Evolutionary conservation across 2,888 invertebrate genomes (phyloP), one percentile per base, ranked within the genome.

Genomic region (Dolomedes plantarius): DNA sequence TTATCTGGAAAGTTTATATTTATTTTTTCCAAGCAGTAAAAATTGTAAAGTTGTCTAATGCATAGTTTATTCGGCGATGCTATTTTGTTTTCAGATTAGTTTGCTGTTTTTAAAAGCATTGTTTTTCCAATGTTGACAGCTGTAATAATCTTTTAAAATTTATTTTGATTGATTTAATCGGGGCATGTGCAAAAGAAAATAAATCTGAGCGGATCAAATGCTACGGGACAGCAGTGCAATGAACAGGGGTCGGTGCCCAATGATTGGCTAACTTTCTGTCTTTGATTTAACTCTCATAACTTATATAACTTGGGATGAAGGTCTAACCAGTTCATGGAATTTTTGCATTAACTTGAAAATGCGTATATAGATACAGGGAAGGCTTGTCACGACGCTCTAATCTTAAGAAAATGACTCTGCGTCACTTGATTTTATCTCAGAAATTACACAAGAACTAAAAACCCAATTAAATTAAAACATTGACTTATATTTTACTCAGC

Each of bases 191-290:
- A 86, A 86, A 73, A 32, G 67, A n/a, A 62, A 72, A 73, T 28
- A 56, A 56, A 56, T 56, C 28, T 86, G 78, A 79, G 74, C 67
- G 39, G 71, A 79, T 75, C 74, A 73, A 86, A 76, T 79, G 85
- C 85, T 86, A 86, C 31, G 85, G 85, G 85, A 86, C 85, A 86
- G 85, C 85, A 86, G 85, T 86, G 85, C 85, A 86, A 86, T 86
- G 85, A 73, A 85, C 50, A 77, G 64, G 73, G 77, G 65, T 46
- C 32, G 69, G 72, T 65, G 32, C 36, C 72, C 31, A 39, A 64
- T 28, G 64, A 76, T 64, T 29, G 73, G 77, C 27, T 81, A 69
- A 64, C 65, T 83, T 71, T 76, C 73, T 73, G 19, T 31, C 71
- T 72, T 79, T 41, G 41, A 72, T 31, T 23, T 78, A 80, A 28